phyloP scores from a whole-genome alignment of 2,797 vertebrate genomes.

The Chromis chromis region DNA sequence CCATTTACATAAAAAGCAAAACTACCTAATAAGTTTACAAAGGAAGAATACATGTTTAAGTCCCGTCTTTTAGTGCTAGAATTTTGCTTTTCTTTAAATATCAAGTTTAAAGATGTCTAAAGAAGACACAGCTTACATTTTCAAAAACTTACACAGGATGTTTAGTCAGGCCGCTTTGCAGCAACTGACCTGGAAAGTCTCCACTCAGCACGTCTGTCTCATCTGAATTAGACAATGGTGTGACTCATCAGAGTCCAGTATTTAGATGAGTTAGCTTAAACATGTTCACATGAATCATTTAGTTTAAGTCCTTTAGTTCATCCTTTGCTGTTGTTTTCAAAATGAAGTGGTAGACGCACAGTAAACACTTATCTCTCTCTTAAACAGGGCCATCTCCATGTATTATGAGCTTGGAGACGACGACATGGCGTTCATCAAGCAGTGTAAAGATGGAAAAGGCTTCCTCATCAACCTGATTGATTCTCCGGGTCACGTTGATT shows the following conservation, averaged over 20 bases:
- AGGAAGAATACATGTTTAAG: too few relatives aligned
- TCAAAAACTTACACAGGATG: background rate
- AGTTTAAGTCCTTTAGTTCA: background rate
- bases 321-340: background rate
- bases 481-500: slow-evolving; percentile 94
- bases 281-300: too few relatives aligned
- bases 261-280: background rate
- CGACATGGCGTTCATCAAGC: slow-evolving; percentile 95
- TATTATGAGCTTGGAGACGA: slow-evolving; percentile 92
- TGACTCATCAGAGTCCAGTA: background rate
- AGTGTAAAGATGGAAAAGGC: slow-evolving; percentile 92
- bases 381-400: slow-evolving; percentile 91
- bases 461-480: slow-evolving; percentile 97
- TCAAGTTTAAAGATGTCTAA: background rate
- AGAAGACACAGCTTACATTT: background rate
- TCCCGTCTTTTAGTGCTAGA: background rate
- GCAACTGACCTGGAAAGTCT: background rate
- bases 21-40: too few relatives aligned
- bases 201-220: background rate
- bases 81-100: background rate
- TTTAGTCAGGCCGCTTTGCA: background rate
- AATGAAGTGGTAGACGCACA: background rate
- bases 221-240: background rate
- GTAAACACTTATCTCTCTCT: background rate
- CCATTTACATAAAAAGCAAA: too few relatives aligned